phyloP scores from a whole-genome alignment of 2,113 vertebrate genomes.

The Caloenas nicobarica region DNA sequence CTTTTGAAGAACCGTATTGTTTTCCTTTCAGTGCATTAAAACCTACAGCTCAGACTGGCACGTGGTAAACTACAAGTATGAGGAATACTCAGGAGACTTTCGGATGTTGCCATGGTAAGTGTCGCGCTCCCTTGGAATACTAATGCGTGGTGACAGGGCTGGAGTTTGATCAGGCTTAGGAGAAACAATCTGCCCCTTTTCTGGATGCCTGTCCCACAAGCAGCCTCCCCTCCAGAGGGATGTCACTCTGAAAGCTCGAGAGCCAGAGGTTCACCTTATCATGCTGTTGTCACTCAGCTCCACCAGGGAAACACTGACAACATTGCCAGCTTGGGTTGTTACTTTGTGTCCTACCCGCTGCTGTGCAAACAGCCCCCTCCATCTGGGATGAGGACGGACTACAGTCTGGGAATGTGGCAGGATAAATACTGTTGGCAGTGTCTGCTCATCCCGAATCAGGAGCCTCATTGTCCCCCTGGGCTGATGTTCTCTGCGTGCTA shows the following conservation, averaged over 20 bases:
- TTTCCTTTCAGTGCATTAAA: constrained; percentile 92
- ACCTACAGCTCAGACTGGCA: constrained; percentile 96
- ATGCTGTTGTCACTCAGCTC: not conserved
- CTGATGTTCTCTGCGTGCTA: not conserved
- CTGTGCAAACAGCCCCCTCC: not conserved
- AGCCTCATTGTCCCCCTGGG: not conserved
- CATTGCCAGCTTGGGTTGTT: not conserved
- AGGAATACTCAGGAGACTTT: constrained; percentile 95
- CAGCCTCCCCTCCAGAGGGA: not conserved
- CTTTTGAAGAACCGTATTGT: not conserved
- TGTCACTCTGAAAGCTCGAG: not conserved
- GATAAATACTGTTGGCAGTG: not conserved
- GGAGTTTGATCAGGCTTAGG: not conserved
- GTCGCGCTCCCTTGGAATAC: not conserved
- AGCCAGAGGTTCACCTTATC: not conserved
- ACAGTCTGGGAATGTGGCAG: not conserved
- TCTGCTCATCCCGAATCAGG: not conserved
- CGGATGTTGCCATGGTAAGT: constrained; percentile 93
- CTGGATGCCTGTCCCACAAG: not conserved
- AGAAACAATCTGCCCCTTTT: not conserved
- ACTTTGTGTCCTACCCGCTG: not conserved
- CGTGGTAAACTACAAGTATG: constrained; percentile 95
- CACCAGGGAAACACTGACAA: not conserved
- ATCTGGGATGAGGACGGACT: not conserved
- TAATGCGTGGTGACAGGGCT: not conserved